A percentile compares a stretch with the other conserved stretches of the same genome.
Conservation (phyloP, 2,113 vertebrate species). For the Gymnogyps californianus region DNA sequence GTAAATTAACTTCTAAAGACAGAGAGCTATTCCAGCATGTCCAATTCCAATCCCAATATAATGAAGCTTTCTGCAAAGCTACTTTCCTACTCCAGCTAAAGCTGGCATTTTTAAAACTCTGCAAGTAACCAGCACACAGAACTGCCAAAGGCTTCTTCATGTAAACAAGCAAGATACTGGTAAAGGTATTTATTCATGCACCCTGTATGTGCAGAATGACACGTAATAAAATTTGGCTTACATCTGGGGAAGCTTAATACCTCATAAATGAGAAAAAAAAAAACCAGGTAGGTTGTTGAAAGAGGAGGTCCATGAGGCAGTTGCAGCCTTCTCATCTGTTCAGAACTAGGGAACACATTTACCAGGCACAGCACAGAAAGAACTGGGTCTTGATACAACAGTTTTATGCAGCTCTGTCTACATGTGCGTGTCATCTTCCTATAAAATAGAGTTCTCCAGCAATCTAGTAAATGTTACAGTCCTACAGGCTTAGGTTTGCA, state of each 20-base stretch:
- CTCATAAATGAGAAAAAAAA: not conserved
- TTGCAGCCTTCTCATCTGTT: not conserved
- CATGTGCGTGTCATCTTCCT: not conserved
- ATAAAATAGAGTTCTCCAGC: not conserved
- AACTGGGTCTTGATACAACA: not conserved
- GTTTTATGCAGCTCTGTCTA: not conserved
- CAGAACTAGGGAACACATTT: not conserved
- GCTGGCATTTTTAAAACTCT: not conserved
- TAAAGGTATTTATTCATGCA: not conserved
- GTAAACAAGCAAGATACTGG: not conserved
- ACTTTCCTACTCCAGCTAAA: not conserved
- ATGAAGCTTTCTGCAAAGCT: not conserved
- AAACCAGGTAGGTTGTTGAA: not conserved
- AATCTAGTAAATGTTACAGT: not conserved
- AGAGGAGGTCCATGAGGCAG: not conserved
- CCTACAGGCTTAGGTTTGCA: not conserved
- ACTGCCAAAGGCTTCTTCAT: not conserved
- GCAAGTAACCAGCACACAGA: not conserved
- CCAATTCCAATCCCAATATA: not conserved
- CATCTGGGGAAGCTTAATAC: not conserved
- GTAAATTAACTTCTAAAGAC: constrained; percentile 23
- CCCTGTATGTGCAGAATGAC: not conserved
- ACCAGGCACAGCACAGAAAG: not conserved
- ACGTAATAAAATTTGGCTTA: not conserved
- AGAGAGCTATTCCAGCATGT: not conserved